Percentiles rank a stretch among this genome's conserved stretches.
Conservation (phyloP, 2,797 vertebrate genomes). For the Gorsachius magnificus region DNA sequence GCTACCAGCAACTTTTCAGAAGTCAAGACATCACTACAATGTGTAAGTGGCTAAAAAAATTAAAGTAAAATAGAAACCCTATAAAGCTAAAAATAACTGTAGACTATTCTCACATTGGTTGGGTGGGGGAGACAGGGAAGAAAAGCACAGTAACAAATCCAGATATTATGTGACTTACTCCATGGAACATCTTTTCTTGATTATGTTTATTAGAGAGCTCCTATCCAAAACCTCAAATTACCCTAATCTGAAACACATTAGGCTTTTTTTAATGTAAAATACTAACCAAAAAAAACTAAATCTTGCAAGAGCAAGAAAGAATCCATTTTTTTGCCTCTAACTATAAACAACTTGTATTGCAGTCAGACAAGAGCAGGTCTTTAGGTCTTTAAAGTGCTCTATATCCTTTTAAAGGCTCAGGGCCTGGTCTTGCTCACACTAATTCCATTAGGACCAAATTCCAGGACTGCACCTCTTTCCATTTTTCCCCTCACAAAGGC, state of each 20-base stretch:
- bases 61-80: not conserved
- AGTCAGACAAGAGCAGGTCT: not conserved
- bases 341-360: not conserved
- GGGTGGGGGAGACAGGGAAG: not conserved
- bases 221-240: conserved; percentile 37
- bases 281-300: not conserved
- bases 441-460: conserved; percentile 18
- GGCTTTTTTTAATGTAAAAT: conserved; percentile 10
- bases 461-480: not conserved
- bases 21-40: not conserved
- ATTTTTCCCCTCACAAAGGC: not conserved
- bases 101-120: not conserved
- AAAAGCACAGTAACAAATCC: not conserved
- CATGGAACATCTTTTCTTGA: conserved; percentile 29
- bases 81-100: conserved; percentile 21
- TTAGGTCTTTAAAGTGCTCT: not conserved
- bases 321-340: not conserved
- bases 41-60: not conserved
- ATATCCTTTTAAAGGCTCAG: not conserved
- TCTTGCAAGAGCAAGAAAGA: not conserved
- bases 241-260: conserved; percentile 23
- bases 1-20: not conserved
- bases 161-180: not conserved
- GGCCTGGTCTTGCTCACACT: not conserved
- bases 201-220: conserved; percentile 31